Evolutionary conservation across 1,140 invertebrate species (phyloP).

Genomic region (fruit fly (Drosophila melanogaster)): DNA sequence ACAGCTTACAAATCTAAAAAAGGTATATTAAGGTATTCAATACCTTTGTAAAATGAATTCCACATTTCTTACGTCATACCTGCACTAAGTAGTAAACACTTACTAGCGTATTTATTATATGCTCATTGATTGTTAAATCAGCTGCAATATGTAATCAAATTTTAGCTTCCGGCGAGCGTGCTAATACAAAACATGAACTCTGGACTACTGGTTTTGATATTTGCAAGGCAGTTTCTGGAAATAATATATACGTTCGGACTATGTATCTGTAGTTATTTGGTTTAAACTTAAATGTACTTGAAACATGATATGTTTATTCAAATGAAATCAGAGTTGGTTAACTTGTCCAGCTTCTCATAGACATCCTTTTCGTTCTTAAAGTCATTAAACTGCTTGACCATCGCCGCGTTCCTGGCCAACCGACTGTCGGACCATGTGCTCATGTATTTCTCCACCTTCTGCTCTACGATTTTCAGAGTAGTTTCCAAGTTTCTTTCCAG

Average conservation of each 20-base stretch:
- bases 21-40: too few species aligned
- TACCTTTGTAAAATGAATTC: neutral
- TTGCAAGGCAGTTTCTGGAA: constrained; percentile 1
- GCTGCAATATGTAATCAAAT: constrained; percentile 53
- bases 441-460: constrained; percentile 23
- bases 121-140: constrained; percentile 21
- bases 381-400: constrained; percentile 13
- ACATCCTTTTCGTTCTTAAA: constrained; percentile 31
- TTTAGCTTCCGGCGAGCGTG: constrained; percentile 34
- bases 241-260: too few species aligned
- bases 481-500: neutral
- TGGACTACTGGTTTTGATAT: constrained; percentile 13
- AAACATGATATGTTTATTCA: neutral
- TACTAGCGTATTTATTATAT: constrained; percentile 17
- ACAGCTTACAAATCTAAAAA: too few species aligned
- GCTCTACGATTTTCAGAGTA: neutral
- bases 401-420: constrained; percentile 3
- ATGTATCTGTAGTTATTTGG: too few species aligned
- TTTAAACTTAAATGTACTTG: neutral
- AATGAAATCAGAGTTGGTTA: neutral
- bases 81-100: constrained; percentile 1
- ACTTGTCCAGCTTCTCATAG: constrained; percentile 16
- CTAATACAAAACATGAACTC: constrained; percentile 27
- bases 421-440: constrained; percentile 2
- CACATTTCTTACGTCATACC: constrained; percentile 10